Conservation (phyloP, 2,797 vertebrate species). For the Xiphophorus birchmanni region DNA sequence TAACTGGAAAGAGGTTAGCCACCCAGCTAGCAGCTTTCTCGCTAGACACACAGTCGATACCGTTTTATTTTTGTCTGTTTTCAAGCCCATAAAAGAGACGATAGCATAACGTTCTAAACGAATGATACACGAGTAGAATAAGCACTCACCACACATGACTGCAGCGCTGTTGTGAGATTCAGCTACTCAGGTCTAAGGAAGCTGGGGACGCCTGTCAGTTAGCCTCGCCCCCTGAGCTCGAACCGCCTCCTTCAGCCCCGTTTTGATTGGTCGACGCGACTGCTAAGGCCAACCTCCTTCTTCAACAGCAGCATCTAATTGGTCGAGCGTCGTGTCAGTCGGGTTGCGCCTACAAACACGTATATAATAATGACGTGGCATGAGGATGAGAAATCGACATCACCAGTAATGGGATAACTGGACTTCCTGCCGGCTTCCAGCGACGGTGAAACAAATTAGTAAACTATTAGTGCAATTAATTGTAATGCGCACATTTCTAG, state of each 20-base stretch:
- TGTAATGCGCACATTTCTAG: neutral
- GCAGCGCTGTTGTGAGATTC: conserved; percentile 49
- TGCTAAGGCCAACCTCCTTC: conserved; percentile 1
- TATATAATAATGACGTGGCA: conserved; percentile 80
- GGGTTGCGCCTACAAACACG: conserved; percentile 29
- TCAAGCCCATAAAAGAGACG: rapidly evolving
- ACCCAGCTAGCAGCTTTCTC: conserved; percentile 40
- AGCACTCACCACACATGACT: conserved; percentile 85
- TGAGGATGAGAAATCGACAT: conserved; percentile 54
- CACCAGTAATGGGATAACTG: conserved; percentile 8
- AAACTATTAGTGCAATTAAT: neutral
- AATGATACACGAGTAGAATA: neutral
- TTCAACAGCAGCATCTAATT: conserved; percentile 58
- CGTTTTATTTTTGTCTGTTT: rapidly evolving
- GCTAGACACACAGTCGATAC: neutral
- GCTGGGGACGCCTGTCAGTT: conserved; percentile 55
- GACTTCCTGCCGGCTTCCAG: neutral
- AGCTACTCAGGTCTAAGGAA: conserved; percentile 45
- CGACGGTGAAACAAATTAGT: neutral
- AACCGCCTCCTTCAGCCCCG: neutral
- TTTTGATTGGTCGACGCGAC: neutral
- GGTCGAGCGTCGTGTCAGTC: conserved; percentile 56
- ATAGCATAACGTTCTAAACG: rapidly evolving
- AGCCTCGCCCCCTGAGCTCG: conserved; percentile 47
- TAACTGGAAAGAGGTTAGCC: conserved; percentile 54